Percentiles rank a stretch among this genome's conserved stretches.
These are phyloP conservation scores for Otus scops DNA, from an alignment of 2,797 vertebrate genomes.

Conservation along the genomic window DNA sequence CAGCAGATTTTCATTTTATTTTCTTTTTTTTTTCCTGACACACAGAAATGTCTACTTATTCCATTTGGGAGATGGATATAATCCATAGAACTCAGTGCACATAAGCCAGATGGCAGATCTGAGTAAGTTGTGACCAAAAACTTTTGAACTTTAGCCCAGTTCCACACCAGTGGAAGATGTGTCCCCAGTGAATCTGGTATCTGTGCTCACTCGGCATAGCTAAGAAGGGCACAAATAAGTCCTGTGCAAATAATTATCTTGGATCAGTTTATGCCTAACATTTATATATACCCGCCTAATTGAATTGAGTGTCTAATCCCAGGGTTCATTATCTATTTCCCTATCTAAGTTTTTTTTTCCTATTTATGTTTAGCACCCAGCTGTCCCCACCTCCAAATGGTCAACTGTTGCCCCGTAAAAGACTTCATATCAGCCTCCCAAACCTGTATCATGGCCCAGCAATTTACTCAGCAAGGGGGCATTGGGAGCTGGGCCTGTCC, in stretches of 20 bases:
- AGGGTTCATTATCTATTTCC: constrained; percentile 79
- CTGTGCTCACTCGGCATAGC: constrained; percentile 69
- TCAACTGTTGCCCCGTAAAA: constrained; percentile 72
- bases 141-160: constrained; percentile 75
- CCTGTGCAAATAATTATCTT: constrained; percentile 77
- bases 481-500: background rate
- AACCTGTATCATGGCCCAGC: constrained; percentile 18
- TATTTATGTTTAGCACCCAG: constrained; percentile 78
- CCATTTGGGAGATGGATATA: constrained; percentile 58
- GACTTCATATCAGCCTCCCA: constrained; percentile 52
- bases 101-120: constrained; percentile 72
- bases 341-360: constrained; percentile 62
- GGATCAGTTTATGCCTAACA: constrained; percentile 73
- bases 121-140: constrained; percentile 74
- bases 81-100: constrained; percentile 45
- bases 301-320: constrained; percentile 80
- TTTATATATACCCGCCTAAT: constrained; percentile 75
- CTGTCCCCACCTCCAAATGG: constrained; percentile 76
- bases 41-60: constrained; percentile 54
- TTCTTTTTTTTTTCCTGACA: background rate
- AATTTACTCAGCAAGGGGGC: constrained; percentile 32
- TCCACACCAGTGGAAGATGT: constrained; percentile 71
- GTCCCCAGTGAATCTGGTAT: constrained; percentile 64
- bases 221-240: constrained; percentile 77
- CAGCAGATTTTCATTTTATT: constrained; percentile 28